Conservation (phyloP, 2,888 invertebrate genomes). For the Noctua comes region DNA sequence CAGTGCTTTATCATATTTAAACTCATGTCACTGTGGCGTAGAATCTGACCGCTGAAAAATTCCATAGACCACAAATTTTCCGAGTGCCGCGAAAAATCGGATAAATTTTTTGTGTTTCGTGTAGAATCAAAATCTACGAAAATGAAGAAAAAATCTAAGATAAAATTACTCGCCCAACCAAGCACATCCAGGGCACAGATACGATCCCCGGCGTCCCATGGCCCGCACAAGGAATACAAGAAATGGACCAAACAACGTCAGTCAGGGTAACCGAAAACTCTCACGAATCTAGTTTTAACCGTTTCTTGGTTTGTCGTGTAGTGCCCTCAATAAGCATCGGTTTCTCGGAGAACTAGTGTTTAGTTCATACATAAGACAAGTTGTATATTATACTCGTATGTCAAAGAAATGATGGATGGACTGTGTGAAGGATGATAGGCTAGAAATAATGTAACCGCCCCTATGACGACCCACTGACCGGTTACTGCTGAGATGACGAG, state of each 20-base stretch:
- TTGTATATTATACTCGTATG: background rate
- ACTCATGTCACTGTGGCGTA: conserved; percentile 15
- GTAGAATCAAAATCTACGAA: conserved; percentile 7
- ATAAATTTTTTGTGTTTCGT: conserved; percentile 54
- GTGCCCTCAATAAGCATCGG: background rate
- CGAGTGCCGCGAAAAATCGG: conserved; percentile 56
- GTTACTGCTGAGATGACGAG: background rate
- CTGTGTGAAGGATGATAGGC: background rate
- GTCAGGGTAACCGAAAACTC: conserved; percentile 59
- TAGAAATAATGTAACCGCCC: background rate
- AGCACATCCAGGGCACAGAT: conserved; percentile 57
- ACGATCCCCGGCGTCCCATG: accelerated
- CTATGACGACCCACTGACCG: no score
- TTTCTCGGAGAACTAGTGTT: background rate
- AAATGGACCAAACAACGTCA: conserved; percentile 72
- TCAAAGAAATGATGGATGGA: background rate
- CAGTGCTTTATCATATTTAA: conserved; percentile 1
- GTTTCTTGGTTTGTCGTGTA: background rate
- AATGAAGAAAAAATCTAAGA: conserved; percentile 37
- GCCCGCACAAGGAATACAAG: conserved; percentile 74
- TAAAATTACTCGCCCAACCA: conserved; percentile 1
- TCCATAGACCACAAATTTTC: conserved; percentile 5
- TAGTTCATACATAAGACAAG: background rate
- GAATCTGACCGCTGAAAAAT: background rate
- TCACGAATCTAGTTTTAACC: background rate